A percentile compares a stretch with the other conserved stretches of the same genome.
These are phyloP conservation scores for Yoshiicerus persimilis DNA, from an alignment of 1,140 invertebrate species.

Conservation along the genomic window DNA sequence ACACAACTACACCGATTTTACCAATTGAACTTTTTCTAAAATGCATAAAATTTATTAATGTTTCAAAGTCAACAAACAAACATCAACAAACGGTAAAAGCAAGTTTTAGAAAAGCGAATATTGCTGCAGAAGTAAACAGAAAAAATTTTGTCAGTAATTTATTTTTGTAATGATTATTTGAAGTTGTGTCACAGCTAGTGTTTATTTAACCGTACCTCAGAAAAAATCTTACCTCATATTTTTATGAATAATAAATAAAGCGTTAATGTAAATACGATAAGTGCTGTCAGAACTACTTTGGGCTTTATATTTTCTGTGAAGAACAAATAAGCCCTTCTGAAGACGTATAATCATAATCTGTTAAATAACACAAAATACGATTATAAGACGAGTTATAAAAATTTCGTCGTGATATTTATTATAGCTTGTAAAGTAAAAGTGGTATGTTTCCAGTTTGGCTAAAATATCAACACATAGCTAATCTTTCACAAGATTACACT, in stretches of 20 bases:
- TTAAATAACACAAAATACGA: neutral
- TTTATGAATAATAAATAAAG: neutral
- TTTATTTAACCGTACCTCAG: too few relatives aligned
- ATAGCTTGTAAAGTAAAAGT: neutral
- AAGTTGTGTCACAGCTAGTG: too few relatives aligned
- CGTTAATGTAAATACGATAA: neutral
- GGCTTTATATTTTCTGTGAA: neutral
- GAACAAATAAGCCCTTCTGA: neutral
- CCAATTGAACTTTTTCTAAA: too few relatives aligned
- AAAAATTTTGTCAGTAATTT: too few relatives aligned
- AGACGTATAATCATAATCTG: neutral
- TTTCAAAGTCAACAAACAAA: too few relatives aligned
- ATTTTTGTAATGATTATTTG: too few relatives aligned
- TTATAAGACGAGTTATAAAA: neutral
- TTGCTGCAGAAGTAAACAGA: too few relatives aligned
- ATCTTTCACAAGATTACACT: neutral
- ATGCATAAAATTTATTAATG: too few relatives aligned
- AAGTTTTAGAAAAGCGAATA: too few relatives aligned
- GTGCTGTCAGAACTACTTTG: neutral
- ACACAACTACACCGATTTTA: too few relatives aligned
- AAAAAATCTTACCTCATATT: neutral
- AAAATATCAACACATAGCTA: neutral
- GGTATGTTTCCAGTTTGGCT: neutral
- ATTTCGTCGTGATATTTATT: neutral
- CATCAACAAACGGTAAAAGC: too few relatives aligned